Conservation (phyloP, 2,888 invertebrate species). For the Alsophila aescularia region DNA sequence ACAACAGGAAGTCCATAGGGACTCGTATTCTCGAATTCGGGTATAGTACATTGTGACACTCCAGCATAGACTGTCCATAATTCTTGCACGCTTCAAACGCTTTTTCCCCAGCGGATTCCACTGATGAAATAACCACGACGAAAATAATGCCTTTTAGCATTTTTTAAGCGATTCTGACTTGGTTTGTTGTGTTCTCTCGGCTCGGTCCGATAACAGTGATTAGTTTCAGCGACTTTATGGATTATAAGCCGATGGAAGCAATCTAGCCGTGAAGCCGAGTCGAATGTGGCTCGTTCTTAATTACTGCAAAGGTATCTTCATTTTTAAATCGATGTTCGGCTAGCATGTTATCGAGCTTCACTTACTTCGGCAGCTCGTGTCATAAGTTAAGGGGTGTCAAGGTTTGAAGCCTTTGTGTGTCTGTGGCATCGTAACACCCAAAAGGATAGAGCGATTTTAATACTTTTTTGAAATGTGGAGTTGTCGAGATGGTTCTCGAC, state of each 20-base stretch:
- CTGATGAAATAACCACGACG: conserved; percentile 20
- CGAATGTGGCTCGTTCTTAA: conserved; percentile 21
- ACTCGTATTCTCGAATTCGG: conserved; percentile 64
- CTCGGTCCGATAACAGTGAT: conserved; percentile 35
- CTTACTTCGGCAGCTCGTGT: too few species aligned
- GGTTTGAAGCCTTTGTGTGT: too few species aligned
- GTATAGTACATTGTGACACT: conserved; percentile 72
- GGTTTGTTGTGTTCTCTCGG: conserved; percentile 7
- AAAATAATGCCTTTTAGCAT: conserved; percentile 29
- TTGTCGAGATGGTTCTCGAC: too few species aligned
- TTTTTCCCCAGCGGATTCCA: conserved; percentile 59
- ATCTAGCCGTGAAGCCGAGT: conserved; percentile 22
- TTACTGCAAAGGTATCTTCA: not conserved
- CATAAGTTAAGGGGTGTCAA: too few species aligned
- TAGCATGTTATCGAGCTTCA: too few species aligned
- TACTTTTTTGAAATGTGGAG: too few species aligned
- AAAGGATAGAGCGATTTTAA: too few species aligned
- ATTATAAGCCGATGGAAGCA: conserved; percentile 19
- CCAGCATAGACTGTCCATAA: conserved; percentile 70
- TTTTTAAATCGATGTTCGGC: too few species aligned
- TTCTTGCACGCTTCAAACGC: conserved; percentile 67
- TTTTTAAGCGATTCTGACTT: conserved; percentile 9
- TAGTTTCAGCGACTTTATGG: conserved; percentile 27
- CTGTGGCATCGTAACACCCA: too few species aligned
- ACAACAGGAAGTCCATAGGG: conserved; percentile 78